phyloP scores from a whole-genome alignment of 2,888 invertebrate species.

The Limnephilus auricula region DNA sequence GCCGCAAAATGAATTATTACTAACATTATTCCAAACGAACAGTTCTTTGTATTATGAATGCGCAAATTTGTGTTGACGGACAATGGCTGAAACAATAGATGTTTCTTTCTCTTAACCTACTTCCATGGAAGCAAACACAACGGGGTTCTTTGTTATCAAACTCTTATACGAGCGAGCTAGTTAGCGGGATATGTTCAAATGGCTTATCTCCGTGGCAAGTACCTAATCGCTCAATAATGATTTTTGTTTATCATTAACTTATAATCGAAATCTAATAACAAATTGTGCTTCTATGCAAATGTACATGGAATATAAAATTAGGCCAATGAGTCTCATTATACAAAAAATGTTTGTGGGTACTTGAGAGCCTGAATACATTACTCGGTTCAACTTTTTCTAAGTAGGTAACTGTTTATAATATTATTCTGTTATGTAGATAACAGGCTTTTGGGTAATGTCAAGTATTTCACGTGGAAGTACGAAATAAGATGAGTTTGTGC shows the following conservation, averaged over 20 bases:
- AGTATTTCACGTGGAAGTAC: not conserved
- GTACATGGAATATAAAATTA: not conserved
- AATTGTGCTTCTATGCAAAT: not conserved
- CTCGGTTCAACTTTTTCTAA: too few relatives aligned
- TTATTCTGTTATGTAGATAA: not conserved
- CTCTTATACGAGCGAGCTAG: not conserved
- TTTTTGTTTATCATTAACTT: not conserved
- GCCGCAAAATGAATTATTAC: not conserved
- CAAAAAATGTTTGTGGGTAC: not conserved
- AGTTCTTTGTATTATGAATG: conserved; percentile 29
- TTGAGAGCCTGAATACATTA: not conserved
- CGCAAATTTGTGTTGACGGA: conserved; percentile 38
- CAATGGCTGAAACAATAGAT: conserved; percentile 22
- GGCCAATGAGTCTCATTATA: not conserved
- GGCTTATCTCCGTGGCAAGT: not conserved
- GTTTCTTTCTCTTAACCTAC: conserved; percentile 40
- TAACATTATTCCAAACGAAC: conserved; percentile 23
- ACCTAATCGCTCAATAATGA: not conserved
- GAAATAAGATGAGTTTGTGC: not conserved
- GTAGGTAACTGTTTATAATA: not conserved
- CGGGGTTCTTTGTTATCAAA: conserved; percentile 17
- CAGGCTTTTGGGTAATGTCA: not conserved
- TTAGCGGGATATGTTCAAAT: not conserved
- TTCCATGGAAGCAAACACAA: conserved; percentile 21
- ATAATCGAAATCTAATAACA: not conserved